Percentiles rank a stretch among this genome's conserved stretches.
Conservation (phyloP, 2,888 invertebrate genomes). For the Bugulina stolonifera region DNA sequence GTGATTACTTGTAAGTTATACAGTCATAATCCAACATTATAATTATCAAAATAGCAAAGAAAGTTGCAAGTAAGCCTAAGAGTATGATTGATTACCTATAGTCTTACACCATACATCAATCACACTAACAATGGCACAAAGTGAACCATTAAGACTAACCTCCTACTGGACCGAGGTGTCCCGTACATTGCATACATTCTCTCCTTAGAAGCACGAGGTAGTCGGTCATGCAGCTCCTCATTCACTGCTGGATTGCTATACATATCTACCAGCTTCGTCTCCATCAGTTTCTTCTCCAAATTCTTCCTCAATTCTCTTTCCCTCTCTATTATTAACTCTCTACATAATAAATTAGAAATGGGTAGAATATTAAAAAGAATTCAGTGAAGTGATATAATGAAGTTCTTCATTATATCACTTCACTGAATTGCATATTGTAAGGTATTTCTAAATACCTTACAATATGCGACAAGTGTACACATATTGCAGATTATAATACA, state of each 20-base stretch:
- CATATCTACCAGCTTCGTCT: conserved; percentile 38
- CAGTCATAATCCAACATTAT: no score
- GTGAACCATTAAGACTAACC: conserved; percentile 16
- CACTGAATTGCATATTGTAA: neutral
- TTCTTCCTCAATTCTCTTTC: conserved; percentile 35
- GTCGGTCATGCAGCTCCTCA: conserved; percentile 40
- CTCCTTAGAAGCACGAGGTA: conserved; percentile 41
- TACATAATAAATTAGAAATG: conserved; percentile 29
- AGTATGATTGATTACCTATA: no score
- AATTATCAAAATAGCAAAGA: no score
- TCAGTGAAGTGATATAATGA: no score
- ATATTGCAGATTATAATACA: no score
- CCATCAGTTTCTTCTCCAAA: conserved; percentile 36
- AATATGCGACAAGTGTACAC: no score
- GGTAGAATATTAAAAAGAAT: neutral
- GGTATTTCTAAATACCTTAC: no score
- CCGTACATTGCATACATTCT: conserved; percentile 1
- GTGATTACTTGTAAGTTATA: no score
- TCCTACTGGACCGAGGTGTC: neutral
- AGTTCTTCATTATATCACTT: no score
- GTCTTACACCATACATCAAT: no score
- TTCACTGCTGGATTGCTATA: conserved; percentile 43
- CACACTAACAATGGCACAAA: no score
- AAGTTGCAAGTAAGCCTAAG: no score
- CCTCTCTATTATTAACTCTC: conserved; percentile 36